Evolutionary conservation across 2,888 invertebrate genomes (phyloP).

Genomic region (Sympetrum striolatum): DNA sequence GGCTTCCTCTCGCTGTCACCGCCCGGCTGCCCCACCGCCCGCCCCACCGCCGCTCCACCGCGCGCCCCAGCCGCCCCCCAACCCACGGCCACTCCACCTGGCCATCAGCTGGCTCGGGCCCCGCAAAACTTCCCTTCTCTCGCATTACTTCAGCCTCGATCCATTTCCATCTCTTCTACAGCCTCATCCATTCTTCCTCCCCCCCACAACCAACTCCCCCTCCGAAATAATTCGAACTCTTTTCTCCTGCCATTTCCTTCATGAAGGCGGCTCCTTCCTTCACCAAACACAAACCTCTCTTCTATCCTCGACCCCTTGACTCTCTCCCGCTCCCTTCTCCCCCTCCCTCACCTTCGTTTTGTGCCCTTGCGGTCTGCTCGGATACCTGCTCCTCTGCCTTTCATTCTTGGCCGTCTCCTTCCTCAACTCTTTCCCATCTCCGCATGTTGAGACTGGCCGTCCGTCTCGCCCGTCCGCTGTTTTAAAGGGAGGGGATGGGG

Average conservation of each 20-base stretch:
- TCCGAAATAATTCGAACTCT: background rate
- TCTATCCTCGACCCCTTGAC: background rate
- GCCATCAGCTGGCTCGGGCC: background rate
- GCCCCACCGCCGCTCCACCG: background rate
- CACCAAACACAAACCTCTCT: conserved; percentile 16
- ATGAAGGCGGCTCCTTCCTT: background rate
- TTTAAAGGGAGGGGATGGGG: too few relatives aligned
- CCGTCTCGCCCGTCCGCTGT: too few relatives aligned
- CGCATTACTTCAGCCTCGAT: background rate
- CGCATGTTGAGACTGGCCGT: background rate
- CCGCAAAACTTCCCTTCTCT: background rate
- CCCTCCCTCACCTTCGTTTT: too few relatives aligned
- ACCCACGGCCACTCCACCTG: background rate
- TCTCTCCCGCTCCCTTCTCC: too few relatives aligned
- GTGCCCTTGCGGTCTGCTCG: too few relatives aligned
- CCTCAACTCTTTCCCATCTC: background rate
- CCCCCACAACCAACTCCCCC: background rate
- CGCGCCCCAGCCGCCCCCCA: background rate
- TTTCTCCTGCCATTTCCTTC: background rate
- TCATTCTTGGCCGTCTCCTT: background rate
- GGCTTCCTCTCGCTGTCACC: background rate
- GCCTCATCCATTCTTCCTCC: background rate
- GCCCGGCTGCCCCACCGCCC: background rate
- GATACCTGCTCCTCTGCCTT: too few relatives aligned
- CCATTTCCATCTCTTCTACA: background rate